Evolutionary conservation across 2,888 invertebrate genomes (phyloP), one percentile per base, ranked within the genome.

Genomic region (Xylocampa areola): DNA sequence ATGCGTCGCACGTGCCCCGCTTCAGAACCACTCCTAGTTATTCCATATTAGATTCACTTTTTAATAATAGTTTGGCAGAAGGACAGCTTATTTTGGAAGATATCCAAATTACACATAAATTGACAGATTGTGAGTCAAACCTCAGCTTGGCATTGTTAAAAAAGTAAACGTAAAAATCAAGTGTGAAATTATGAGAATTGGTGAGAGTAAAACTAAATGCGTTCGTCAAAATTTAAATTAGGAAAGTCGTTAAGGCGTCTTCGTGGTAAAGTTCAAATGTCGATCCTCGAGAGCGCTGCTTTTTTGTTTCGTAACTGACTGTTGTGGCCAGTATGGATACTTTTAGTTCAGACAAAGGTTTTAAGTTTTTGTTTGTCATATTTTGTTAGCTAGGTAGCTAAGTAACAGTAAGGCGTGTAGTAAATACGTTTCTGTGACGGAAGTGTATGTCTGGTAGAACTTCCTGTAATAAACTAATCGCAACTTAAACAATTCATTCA

Each of bases 1-100:
- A 67, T 62, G 32, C 47, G 39, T 17, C 45, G 50, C 72, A 73
- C 74, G 71, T 60, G 68, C 44, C 52, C 33, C 36, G 58, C 19
- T 53, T 58, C 30, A 14, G 51, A 60, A 62, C 55, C 32, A 45
- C 48, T 68, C 49, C 68, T 68, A 54, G 51, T 23, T 13, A 21
- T 32, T 45, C 27, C 11, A 37, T 36, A 27, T 43, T 37, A 35
- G 30, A 30, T 50, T 50, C 23, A 17, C 30, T 35, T 45, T 53
- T 49, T 21, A 61, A 61, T 44, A 53, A 45, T 17, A 32, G 33
- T 10, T n/a, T 33, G 6, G 36, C 4, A 17, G 16, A 32, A 25
- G 8, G 25, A 8, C 25, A 25, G 25, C 25, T 25, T 25, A 25
- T 4, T 25, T 25, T 25, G 25, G 2, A 25, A 8, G 7, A 8